Evolutionary conservation across 2,888 invertebrate genomes (phyloP).

Genomic region (Drosophila mayaguana): DNA sequence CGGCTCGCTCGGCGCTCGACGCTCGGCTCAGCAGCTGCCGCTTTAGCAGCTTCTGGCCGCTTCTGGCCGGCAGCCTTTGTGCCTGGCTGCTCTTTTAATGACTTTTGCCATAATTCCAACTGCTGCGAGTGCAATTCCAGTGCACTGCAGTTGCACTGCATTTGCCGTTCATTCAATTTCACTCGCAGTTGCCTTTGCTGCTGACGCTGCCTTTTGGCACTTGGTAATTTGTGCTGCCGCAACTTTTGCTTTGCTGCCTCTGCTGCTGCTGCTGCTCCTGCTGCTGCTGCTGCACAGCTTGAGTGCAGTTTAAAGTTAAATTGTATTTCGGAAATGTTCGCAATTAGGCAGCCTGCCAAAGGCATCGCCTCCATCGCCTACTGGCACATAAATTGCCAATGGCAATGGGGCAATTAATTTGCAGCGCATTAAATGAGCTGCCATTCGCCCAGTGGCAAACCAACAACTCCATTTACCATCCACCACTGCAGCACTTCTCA

Average conservation of each 20-base stretch:
- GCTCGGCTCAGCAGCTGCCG: neutral
- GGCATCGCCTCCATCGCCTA: conserved; percentile 47
- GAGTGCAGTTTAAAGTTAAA: conserved; percentile 83
- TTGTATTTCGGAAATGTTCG: conserved; percentile 81
- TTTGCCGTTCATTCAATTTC: conserved; percentile 46
- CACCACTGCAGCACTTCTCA: neutral
- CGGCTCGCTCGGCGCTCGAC: neutral
- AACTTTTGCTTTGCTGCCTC: conserved; percentile 56
- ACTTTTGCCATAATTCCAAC: conserved; percentile 73
- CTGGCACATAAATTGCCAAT: conserved; percentile 68
- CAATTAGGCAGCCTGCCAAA: conserved; percentile 81
- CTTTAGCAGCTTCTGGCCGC: neutral
- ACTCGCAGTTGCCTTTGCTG: conserved; percentile 31
- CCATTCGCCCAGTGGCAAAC: conserved; percentile 48
- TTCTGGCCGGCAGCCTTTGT: conserved; percentile 20
- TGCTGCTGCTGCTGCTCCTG: conserved; percentile 21
- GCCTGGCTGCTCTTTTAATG: conserved; percentile 66
- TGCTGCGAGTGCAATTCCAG: conserved; percentile 43
- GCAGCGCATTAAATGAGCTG: conserved; percentile 77
- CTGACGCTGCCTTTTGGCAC: conserved; percentile 61
- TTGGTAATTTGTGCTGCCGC: conserved; percentile 70
- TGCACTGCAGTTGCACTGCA: conserved; percentile 56
- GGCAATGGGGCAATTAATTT: conserved; percentile 78
- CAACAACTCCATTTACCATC: conserved; percentile 24
- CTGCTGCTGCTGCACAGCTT: conserved; percentile 57